Evolutionary conservation across 2,797 vertebrate genomes (phyloP), one percentile per base, ranked within the genome.

Genomic region (Pempheris klunzingeri): DNA sequence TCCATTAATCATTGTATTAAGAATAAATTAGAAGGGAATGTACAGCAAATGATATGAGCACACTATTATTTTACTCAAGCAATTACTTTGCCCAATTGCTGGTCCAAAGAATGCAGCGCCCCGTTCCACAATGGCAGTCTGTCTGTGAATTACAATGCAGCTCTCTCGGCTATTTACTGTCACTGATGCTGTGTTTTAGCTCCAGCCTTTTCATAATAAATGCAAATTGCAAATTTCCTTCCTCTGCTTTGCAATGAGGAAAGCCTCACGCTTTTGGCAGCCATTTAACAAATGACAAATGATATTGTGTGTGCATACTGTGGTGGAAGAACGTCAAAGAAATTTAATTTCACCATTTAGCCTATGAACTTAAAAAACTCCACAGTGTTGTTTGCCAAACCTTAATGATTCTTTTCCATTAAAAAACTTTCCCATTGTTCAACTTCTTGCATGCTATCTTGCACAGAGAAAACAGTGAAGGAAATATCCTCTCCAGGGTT

Each of bases 361-460:
- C 39, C 13, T 67, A 52, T 83, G 82, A 77, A 53, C 59, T 80
- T 32, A 17, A 54, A 59, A 50, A 74, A 22, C 30, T 74, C 34
- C 17, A 64, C 24, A 24, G 36, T 7, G 12, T 65, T 46, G 24
- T 77, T 84, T 75, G 71, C 54, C 62, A 77, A 73, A 72, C 18
- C 58, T 82, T 77, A 79, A 88, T 81, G 36, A 74, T 53, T 77
- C 4, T 78, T 82, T 77, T 83, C 57, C 77, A 77, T 90, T 82
- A 88, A 78, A 86, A 78, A 86, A 49, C 20, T 64, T 80, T 77
- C 3, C 20, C 30, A 75, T 86, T 62, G 66, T 71, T 77, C 30
- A 83, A 53, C 43, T 26, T 47, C 3, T 30, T 70, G 52, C 30
- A 47, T 53, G 28, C 13, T 71, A 55, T 59, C 41, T 47, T 59